phyloP scores from a whole-genome alignment of 92 coral and sea anemone species.

The Actinostola sp. region DNA sequence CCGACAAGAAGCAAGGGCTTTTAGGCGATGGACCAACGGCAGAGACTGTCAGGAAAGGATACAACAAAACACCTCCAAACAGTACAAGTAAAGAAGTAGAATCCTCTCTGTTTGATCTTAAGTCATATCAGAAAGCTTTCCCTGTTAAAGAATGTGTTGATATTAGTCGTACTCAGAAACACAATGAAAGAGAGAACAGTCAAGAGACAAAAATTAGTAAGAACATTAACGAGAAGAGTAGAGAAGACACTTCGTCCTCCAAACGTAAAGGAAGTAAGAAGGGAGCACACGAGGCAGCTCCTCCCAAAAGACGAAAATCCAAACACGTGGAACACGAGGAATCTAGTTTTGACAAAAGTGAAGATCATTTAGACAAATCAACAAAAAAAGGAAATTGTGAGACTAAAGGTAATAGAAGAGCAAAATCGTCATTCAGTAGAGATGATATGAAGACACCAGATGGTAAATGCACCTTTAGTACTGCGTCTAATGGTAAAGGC shows the following conservation, averaged over 20 bases:
- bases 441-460: too few relatives aligned
- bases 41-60: background rate
- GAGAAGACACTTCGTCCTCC: background rate
- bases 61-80: background rate
- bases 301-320: constrained; percentile 7
- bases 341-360: background rate
- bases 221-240: background rate
- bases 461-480: too few relatives aligned
- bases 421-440: too few relatives aligned
- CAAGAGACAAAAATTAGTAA: background rate
- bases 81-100: background rate
- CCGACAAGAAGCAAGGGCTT: constrained; percentile 11
- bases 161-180: background rate
- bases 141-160: background rate
- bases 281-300: background rate
- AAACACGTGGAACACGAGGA: too few relatives aligned
- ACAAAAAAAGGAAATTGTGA: background rate
- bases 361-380: background rate
- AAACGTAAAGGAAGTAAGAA: background rate
- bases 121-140: constrained; percentile 19
- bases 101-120: constrained; percentile 1
- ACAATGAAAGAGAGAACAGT: background rate
- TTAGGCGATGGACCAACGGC: constrained; percentile 17
- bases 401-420: too few relatives aligned
- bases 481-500: too few relatives aligned